These are phyloP conservation scores for Lasioglossum pauxillum DNA, from an alignment of 2,888 invertebrate genomes.

Conservation along the genomic window DNA sequence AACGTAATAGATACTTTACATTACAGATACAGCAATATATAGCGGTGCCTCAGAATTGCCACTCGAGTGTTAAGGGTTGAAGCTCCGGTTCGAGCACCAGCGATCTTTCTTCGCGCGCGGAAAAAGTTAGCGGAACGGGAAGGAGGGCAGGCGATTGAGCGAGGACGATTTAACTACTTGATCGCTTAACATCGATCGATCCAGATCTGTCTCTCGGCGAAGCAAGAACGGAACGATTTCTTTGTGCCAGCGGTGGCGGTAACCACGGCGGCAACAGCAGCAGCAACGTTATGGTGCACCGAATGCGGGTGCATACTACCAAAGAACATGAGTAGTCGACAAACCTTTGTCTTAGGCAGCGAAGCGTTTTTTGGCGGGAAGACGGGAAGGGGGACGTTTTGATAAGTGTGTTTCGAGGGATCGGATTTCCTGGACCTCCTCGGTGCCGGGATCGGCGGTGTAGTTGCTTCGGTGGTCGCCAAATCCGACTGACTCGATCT, in stretches of 20 bases:
- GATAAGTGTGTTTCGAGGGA: slow-evolving; percentile 85
- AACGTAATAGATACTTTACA: too few species aligned
- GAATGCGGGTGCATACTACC: slow-evolving; percentile 62
- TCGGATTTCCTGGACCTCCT: slow-evolving; percentile 77
- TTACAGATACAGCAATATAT: too few species aligned
- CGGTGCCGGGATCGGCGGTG: slow-evolving; percentile 75
- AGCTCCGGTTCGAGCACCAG: neutral
- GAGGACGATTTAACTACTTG: neutral
- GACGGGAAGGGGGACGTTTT: slow-evolving; percentile 86
- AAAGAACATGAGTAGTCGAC: slow-evolving; percentile 74
- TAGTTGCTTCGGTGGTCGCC: slow-evolving; percentile 2
- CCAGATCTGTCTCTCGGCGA: neutral
- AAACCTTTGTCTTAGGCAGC: slow-evolving; percentile 78
- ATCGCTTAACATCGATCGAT: slow-evolving; percentile 32
- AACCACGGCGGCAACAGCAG: neutral
- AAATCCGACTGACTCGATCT: neutral
- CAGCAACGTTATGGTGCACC: slow-evolving; percentile 67
- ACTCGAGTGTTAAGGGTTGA: neutral
- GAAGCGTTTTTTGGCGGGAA: slow-evolving; percentile 80
- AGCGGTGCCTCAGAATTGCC: too few species aligned
- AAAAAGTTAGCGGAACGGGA: neutral
- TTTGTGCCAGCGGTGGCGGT: neutral
- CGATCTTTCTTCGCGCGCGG: neutral
- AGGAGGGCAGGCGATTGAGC: neutral
- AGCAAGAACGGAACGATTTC: slow-evolving; percentile 31